Evolutionary conservation across 2,113 vertebrate species (phyloP).

Genomic region (Mesembrinibis cayennensis): DNA sequence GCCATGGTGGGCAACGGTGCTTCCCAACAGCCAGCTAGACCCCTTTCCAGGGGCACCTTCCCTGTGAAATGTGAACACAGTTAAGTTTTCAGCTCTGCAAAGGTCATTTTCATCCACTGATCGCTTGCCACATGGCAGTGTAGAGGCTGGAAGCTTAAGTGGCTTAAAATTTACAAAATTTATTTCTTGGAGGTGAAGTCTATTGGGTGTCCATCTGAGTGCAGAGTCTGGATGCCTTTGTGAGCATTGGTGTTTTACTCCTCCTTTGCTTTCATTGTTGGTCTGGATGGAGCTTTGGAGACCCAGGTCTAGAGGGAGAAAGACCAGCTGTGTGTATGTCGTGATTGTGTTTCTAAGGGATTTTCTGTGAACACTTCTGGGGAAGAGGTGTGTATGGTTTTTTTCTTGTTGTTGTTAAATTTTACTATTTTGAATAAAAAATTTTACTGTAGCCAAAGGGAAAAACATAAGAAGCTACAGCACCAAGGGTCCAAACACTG

Average conservation of each 20-base stretch:
- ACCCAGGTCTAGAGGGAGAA: background rate
- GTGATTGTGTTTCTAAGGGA: background rate
- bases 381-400: background rate
- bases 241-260: background rate
- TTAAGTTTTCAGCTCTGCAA: background rate
- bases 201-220: background rate
- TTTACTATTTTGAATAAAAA: background rate
- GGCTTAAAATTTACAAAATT: background rate
- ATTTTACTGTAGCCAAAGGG: background rate
- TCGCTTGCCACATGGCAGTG: accelerated
- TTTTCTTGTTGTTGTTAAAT: background rate
- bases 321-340: background rate
- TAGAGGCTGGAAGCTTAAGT: background rate
- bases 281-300: background rate
- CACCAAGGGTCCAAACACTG: background rate
- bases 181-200: background rate
- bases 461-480: background rate
- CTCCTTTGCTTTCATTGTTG: background rate
- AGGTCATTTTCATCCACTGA: background rate
- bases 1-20: background rate
- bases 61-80: background rate
- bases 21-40: background rate
- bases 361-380: background rate
- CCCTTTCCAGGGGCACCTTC: background rate
- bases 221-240: background rate